Percentiles rank a stretch among this genome's conserved stretches.
Evolutionary conservation across 1,140 invertebrate genomes (phyloP).

Genomic region (Bombus haemorrhoidalis): DNA sequence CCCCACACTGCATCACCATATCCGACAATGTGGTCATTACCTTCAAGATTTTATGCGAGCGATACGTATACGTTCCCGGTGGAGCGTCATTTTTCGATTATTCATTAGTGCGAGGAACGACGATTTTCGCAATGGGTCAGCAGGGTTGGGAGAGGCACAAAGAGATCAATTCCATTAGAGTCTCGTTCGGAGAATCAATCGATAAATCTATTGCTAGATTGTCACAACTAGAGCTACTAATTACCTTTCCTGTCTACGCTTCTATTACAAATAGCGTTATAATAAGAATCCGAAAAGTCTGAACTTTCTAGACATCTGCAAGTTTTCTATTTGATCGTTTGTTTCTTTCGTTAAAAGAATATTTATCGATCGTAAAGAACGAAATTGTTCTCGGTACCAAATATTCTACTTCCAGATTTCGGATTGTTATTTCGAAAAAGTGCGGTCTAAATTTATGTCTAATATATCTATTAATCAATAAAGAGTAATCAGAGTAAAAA

Average conservation of each 20-base stretch:
- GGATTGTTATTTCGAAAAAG: not conserved
- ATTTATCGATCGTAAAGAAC: too few relatives aligned
- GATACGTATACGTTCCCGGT: conserved; percentile 46
- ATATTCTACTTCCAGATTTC: not conserved
- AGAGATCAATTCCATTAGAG: conserved; percentile 34
- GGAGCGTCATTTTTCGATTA: conserved; percentile 43
- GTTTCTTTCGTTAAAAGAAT: not conserved
- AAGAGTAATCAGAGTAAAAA: not conserved
- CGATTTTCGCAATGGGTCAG: not conserved
- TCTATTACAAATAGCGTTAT: not conserved
- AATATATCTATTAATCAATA: not conserved
- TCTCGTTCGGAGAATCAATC: not conserved
- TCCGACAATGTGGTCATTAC: conserved; percentile 81
- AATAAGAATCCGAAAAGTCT: not conserved
- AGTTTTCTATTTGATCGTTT: not conserved
- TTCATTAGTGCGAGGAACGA: conserved; percentile 29
- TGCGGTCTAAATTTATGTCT: not conserved
- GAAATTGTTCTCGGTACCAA: too few relatives aligned
- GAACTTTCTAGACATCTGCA: not conserved
- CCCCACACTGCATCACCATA: conserved; percentile 83
- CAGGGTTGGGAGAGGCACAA: conserved; percentile 27
- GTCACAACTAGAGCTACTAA: not conserved
- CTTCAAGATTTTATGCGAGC: conserved; percentile 64
- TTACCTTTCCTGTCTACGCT: not conserved
- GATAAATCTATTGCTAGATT: not conserved